Evolutionary conservation across 2,113 vertebrate species (phyloP), one percentile per base, ranked within the genome.

Genomic region (Passer montanus): DNA sequence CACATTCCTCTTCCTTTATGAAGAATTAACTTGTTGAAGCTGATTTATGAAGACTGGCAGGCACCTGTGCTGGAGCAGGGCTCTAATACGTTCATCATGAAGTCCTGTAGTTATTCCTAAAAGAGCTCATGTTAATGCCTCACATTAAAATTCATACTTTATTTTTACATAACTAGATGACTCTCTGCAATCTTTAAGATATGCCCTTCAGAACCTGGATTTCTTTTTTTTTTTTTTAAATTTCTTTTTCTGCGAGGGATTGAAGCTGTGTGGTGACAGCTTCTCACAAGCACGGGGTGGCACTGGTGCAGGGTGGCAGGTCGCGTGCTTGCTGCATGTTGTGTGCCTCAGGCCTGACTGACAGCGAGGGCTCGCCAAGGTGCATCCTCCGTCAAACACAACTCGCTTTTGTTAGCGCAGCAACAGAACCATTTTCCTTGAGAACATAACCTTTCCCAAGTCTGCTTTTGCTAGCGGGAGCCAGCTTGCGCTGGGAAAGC

Each of bases 1-100:
- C 94, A 84, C 53, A 82, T 96, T 93, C 88, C 70, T 92, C 92
- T 93, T 97, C 91, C 77, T 95, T 88, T 56, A 93, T 89, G 96
- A 97, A 95, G 95, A 97, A 97, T 97, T 96, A 97, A 96, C 96
- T 97, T 87, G 95, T 80, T 93, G 78, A 68, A 86, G 89, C 33
- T 97, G 96, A 97, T 96, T 97, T 97, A 97, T 95, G 88, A 96
- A 97, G 95, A 96, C 70, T 93, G 97, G 97, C 96, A 97, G 96
- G 93, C 87, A 58, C 83, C 56, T 78, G 84, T 56, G 90, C 95
- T 63, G 86, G 41, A 90, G 94, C 96, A 50, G n/a, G 11, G 78
- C 96, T 91, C 90, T 68, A 79, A 96, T 59, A 93, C 41, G 72
- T 86, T 97, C 96, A 92, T 96, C 93, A 70, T 37, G 50, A 95